These are phyloP conservation scores for Micronycteris hirsuta DNA, from an alignment of 2,113 vertebrate species.

Conservation along the genomic window DNA sequence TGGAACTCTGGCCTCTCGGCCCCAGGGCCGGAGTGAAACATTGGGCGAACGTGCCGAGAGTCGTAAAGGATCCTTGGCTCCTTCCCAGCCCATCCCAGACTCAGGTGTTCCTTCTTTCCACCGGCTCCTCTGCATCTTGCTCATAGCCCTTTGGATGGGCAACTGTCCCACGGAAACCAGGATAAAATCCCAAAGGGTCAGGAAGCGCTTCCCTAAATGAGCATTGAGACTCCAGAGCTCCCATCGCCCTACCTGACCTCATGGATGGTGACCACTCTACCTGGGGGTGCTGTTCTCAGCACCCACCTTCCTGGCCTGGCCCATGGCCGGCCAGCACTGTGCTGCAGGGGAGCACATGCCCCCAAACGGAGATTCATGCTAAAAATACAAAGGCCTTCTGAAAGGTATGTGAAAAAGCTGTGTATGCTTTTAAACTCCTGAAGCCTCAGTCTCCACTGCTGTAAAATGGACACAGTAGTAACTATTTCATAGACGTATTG, in stretches of 20 bases:
- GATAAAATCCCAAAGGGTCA: background rate
- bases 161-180: background rate
- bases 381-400: background rate
- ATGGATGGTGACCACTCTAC: no score
- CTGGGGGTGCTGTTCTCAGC: no score
- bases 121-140: background rate
- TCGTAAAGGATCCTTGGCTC: background rate
- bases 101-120: background rate
- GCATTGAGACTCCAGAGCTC: background rate
- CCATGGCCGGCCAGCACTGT: no score
- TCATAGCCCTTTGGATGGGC: background rate
- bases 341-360: background rate
- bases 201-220: background rate
- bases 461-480: background rate
- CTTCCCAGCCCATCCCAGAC: background rate
- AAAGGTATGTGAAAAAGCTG: background rate
- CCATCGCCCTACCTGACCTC: background rate
- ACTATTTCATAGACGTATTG: background rate
- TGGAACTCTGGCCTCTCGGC: background rate
- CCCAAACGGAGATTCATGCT: background rate
- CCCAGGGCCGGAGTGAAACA: background rate
- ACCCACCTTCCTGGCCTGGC: background rate
- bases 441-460: background rate
- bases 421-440: background rate
- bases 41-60: background rate